These are phyloP conservation scores for Gallinago media DNA, from an alignment of 2,113 vertebrate species.

Conservation along the genomic window DNA sequence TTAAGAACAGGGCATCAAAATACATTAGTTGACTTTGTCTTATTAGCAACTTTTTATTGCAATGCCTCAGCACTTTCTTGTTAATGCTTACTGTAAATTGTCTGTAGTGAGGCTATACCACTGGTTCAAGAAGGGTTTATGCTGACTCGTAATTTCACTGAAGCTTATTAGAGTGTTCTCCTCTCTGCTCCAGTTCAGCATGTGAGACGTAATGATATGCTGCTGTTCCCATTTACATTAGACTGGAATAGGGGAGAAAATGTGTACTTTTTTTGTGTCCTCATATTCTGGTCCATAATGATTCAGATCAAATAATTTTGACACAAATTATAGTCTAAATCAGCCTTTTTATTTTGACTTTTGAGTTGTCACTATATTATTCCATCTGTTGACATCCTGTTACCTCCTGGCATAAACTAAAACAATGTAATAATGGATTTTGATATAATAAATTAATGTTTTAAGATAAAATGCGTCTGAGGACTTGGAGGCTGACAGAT, in stretches of 20 bases:
- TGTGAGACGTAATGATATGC: background rate
- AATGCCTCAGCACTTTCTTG: conserved; percentile 18
- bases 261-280: background rate
- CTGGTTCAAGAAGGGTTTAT: background rate
- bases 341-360: background rate
- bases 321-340: background rate
- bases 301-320: background rate
- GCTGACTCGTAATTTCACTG: background rate
- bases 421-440: background rate
- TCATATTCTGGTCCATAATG: background rate
- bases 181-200: background rate
- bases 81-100: background rate
- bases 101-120: background rate
- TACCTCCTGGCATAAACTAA: background rate
- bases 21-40: background rate
- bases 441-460: background rate
- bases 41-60: background rate
- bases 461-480: background rate
- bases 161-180: background rate
- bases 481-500: background rate
- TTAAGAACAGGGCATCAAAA: background rate
- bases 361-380: background rate
- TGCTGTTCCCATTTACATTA: background rate
- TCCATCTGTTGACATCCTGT: background rate
- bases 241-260: background rate